Base-by-base conservation (phyloP, 2,113 vertebrate genomes). In the Erinaceus europaeus region DNA sequence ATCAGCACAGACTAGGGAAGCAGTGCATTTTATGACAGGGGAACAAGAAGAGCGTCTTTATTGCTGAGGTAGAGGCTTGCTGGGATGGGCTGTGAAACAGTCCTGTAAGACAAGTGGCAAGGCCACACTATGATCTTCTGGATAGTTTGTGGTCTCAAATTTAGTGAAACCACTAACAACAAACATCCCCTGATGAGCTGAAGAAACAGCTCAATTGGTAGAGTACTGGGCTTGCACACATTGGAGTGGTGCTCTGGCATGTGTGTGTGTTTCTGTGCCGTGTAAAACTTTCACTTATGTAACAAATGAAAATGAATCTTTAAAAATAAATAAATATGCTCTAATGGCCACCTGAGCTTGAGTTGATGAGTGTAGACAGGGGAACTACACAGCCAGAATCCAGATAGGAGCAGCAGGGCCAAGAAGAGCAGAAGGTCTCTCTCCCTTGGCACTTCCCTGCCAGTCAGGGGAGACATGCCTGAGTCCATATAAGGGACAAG, bases 111-210 rank as follows among this genome's bases (percentile, higher is more conserved):
- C 21, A 80, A 64, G 18, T 42, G 29, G 42, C 48, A 69, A 71
- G 57, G 67, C 62, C 40, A 72, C 9, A 40, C 50, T 50, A 17
- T 21, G 23, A 15, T 78, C 52, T 67, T 81, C 14, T 20, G 32
- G 84, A n/a, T 90, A 40, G 23, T 68, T 2, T 84, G 29, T 64
- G 79, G 75, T 55, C 34, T 36, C 88, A 92, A 68, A 69, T 78
- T 12, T 75, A 32, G 21, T 55, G 15, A 77, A 67, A 79, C 15
- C 5, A 23, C 59, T 46, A 75, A 40, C 20, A 38, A 44, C 7
- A 75, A 76, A n/a, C 1, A 2, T 34, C n/a, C 62, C 53, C 38
- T 17, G 36, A n/a, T n/a, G n/a, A n/a, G n/a, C n/a, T n/a, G n/a
- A n/a, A n/a, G n/a, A n/a, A n/a, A n/a, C n/a, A n/a, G n/a, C n/a